Base-by-base conservation (phyloP, 2,113 vertebrate genomes). In the Pseudopodoces humilis region DNA sequence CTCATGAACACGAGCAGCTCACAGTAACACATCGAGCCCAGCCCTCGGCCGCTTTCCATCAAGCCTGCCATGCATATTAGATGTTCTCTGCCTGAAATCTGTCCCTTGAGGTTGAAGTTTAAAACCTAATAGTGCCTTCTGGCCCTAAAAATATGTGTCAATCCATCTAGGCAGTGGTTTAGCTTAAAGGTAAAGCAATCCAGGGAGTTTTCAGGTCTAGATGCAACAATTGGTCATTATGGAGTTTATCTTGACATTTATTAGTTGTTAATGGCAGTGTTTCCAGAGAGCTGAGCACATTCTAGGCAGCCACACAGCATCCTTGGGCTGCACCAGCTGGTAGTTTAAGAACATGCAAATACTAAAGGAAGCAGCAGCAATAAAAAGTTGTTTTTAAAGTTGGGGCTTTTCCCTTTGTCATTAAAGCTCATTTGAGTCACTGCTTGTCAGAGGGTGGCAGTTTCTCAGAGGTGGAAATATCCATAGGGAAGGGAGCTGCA, bases 161-260 rank as follows among this genome's bases (percentile, higher is more conserved):
- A 37, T 92, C 77, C 46, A 76, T 39, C 2, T 28, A 77, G 67
- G 28, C 0, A 0, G 58, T 83, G 87, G 55, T 79, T 95, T 95
- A 83, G 14, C 62, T 94, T 90, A 63, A 80, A 90, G 82, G 74
- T 92, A 83, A 79, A 80, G 39, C 21, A 90, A 31, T 41, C 46
- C 59, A 91, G 21, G 43, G 39, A 95, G 56, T 28, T 92, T 87
- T 92, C 43, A 50, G 63, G 55, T 89, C 89, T 86, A 82, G 55
- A 87, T 85, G 65, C 20, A 91, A 72, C 59, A 49, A 89, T 63
- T 2, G 0, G 59, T 2, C 23, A 87, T 83, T 69, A 76, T 50
- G 63, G 64, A 86, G 71, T 70, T 92, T 91, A 92, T 91, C 63
- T 39, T 59, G 59, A 89, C 63, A n/a, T 92, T 90, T 92, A 91